Percentiles rank a stretch among this genome's conserved stretches.
Conservation (phyloP, 2,888 invertebrate species). For the Gortyna flavago region DNA sequence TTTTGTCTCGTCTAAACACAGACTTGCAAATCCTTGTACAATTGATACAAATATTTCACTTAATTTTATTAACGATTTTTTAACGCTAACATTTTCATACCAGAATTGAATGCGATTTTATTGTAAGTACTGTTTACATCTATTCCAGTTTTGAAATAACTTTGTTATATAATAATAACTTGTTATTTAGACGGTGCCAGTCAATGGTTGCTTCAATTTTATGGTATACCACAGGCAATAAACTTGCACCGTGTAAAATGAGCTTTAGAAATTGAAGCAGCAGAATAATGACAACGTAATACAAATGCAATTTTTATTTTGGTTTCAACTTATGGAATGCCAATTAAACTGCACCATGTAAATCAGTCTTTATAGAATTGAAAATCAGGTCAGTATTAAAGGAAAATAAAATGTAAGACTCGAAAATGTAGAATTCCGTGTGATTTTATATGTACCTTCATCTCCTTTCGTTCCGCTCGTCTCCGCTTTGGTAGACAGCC, state of each 20-base stretch:
- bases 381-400: slow-evolving; percentile 14
- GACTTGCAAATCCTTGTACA: background rate
- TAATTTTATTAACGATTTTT: background rate
- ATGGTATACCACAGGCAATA: background rate
- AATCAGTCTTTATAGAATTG: slow-evolving; percentile 7
- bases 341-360: no score
- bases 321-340: background rate
- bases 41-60: background rate
- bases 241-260: background rate
- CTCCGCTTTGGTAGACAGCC: slow-evolving; percentile 48
- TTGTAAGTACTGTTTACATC: background rate
- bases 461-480: slow-evolving; percentile 51
- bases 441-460: slow-evolving; percentile 38
- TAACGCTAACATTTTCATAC: background rate
- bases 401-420: slow-evolving; percentile 10
- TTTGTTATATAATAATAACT: no score
- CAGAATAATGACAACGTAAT: background rate
- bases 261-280: background rate
- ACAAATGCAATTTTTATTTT: background rate
- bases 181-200: background rate
- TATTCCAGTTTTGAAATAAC: background rate
- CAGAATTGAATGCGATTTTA: background rate
- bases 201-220: background rate
- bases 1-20: background rate
- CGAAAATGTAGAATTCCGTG: slow-evolving; percentile 23